Conservation (phyloP, 2,888 invertebrate genomes). For the Drosophila cyrtoloma region DNA sequence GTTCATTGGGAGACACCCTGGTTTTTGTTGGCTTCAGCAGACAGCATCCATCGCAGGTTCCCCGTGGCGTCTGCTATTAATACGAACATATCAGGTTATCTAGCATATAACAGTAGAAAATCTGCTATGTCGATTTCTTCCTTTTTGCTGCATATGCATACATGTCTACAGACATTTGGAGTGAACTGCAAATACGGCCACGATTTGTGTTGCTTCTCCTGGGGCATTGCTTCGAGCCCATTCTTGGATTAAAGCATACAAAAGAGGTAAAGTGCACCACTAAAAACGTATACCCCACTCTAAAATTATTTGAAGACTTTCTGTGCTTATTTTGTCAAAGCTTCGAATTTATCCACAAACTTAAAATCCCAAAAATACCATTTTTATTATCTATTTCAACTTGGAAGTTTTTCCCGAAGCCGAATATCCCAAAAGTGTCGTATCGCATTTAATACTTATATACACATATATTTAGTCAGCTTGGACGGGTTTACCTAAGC, state of each 20-base stretch:
- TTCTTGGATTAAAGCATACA: not conserved
- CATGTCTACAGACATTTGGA: not conserved
- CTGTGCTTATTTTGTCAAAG: not conserved
- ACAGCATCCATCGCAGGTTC: not conserved
- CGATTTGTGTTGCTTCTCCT: not conserved
- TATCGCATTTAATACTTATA: not conserved
- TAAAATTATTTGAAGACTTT: not conserved
- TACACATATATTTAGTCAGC: not conserved
- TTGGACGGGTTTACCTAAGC: not conserved
- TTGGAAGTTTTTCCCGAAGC: not conserved
- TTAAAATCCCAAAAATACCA: not conserved
- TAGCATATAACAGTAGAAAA: not conserved
- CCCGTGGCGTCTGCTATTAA: constrained; percentile 16
- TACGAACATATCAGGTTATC: constrained; percentile 4
- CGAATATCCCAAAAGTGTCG: not conserved
- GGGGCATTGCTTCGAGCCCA: not conserved
- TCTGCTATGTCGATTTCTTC: constrained; percentile 1
- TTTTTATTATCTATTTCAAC: not conserved
- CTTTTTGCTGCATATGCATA: not conserved
- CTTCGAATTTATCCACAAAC: not conserved
- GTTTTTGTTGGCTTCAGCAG: constrained; percentile 8
- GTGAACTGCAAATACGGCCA: not conserved
- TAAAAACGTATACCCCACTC: not conserved
- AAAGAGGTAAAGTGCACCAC: not conserved
- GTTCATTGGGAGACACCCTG: constrained; percentile 58